Evolutionary conservation across 2,797 vertebrate genomes (phyloP).

Genomic region (Neosilurus hyrtlii): DNA sequence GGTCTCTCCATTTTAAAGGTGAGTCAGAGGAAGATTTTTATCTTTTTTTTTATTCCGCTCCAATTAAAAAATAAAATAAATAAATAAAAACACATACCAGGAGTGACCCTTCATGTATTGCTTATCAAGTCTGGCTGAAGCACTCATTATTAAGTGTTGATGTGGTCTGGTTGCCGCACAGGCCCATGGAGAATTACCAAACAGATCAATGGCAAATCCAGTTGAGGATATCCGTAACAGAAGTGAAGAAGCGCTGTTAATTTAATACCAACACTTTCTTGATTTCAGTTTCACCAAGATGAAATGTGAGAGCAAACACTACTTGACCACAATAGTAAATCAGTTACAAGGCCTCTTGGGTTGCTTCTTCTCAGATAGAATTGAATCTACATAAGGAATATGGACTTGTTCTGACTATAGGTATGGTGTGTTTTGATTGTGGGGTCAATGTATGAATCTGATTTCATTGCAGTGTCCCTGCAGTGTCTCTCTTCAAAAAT

Average conservation of each 20-base stretch:
- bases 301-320: slow-evolving; percentile 64
- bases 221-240: slow-evolving; percentile 66
- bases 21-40: slow-evolving; percentile 3
- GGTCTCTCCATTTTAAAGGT: not conserved
- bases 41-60: no score
- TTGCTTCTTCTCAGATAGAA: slow-evolving; percentile 7
- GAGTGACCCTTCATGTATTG: slow-evolving; percentile 25
- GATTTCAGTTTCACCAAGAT: slow-evolving; percentile 60
- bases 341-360: slow-evolving; percentile 32
- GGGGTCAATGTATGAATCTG: not conserved
- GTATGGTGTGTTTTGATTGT: not conserved
- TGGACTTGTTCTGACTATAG: not conserved
- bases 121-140: slow-evolving; percentile 31
- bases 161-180: slow-evolving; percentile 68
- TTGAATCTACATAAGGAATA: slow-evolving; percentile 38
- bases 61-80: not conserved
- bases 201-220: slow-evolving; percentile 73
- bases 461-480: not conserved
- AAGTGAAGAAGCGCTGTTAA: slow-evolving; percentile 72
- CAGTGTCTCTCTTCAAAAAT: not conserved
- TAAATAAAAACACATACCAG: no score
- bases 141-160: slow-evolving; percentile 69
- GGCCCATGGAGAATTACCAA: slow-evolving; percentile 63
- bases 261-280: slow-evolving; percentile 71
- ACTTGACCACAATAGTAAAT: slow-evolving; percentile 61